phyloP scores from a whole-genome alignment of 2,797 vertebrate genomes.

The Potorous gilbertii region DNA sequence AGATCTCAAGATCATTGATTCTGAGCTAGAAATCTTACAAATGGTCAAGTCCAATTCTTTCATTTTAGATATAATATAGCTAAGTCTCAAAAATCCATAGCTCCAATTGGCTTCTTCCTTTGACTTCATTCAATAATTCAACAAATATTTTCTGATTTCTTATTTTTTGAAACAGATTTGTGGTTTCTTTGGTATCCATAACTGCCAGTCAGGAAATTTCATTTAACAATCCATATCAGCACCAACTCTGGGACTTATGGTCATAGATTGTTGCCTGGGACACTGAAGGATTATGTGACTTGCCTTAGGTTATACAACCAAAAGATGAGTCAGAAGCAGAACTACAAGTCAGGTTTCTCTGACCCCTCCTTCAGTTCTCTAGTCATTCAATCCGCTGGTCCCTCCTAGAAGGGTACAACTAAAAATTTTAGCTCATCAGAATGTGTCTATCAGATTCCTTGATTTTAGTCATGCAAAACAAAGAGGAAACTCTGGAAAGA shows the following conservation, averaged over 20 bases:
- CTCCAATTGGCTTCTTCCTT: neutral
- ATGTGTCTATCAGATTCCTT: neutral
- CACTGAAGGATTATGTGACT: neutral
- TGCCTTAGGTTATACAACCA: neutral
- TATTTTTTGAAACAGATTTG: neutral
- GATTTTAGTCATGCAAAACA: neutral
- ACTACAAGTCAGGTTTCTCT: neutral
- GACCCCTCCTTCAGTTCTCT: neutral
- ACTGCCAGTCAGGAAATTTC: neutral
- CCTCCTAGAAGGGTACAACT: neutral
- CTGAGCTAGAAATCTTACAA: neutral
- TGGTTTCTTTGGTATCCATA: neutral
- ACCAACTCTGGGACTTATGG: neutral
- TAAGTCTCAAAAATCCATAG: neutral
- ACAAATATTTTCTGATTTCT: neutral
- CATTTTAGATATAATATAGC: neutral
- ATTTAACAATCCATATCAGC: neutral
- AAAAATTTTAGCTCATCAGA: neutral
- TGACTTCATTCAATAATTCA: neutral
- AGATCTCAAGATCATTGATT: neutral
- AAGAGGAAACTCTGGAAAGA: neutral
- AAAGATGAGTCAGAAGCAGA: too few relatives aligned
- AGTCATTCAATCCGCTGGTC: neutral
- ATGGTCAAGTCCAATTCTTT: neutral
- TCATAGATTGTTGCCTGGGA: neutral